Percentiles rank a stretch among this genome's conserved stretches.
phyloP scores from a whole-genome alignment of 2,113 vertebrate species.

The Antennarius striatus region DNA sequence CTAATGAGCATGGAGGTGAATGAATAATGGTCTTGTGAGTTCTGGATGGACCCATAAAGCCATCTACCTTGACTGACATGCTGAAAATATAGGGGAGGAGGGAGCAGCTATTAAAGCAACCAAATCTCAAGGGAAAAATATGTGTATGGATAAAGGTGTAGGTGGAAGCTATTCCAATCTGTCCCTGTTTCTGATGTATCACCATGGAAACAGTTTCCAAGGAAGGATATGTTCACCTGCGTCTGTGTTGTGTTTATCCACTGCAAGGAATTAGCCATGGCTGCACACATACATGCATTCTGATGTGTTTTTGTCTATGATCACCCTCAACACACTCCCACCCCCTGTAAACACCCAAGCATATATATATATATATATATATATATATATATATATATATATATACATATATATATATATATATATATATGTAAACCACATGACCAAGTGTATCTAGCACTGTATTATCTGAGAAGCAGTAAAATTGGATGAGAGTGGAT shows the following conservation, averaged over 20 bases:
- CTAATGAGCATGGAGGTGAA: conserved; percentile 44
- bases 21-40: conserved; percentile 23
- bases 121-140: conserved; percentile 12
- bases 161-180: conserved; percentile 27
- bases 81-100: conserved; percentile 28
- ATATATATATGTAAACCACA: too few relatives aligned
- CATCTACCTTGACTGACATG: conserved; percentile 38
- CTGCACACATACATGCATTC: background rate
- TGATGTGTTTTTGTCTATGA: background rate
- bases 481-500: too few relatives aligned
- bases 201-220: conserved; percentile 53
- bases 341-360: background rate
- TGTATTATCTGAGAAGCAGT: background rate
- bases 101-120: conserved; percentile 53
- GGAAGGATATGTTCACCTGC: conserved; percentile 22
- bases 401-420: too few relatives aligned
- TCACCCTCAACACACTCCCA: background rate
- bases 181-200: conserved; percentile 17
- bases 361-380: too few relatives aligned
- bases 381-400: too few relatives aligned
- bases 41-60: conserved; percentile 12
- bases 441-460: background rate
- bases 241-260: background rate
- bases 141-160: conserved; percentile 19
- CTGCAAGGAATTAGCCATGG: background rate